Evolutionary conservation across 2,888 invertebrate genomes (phyloP).

Genomic region (Xylota segnis): DNA sequence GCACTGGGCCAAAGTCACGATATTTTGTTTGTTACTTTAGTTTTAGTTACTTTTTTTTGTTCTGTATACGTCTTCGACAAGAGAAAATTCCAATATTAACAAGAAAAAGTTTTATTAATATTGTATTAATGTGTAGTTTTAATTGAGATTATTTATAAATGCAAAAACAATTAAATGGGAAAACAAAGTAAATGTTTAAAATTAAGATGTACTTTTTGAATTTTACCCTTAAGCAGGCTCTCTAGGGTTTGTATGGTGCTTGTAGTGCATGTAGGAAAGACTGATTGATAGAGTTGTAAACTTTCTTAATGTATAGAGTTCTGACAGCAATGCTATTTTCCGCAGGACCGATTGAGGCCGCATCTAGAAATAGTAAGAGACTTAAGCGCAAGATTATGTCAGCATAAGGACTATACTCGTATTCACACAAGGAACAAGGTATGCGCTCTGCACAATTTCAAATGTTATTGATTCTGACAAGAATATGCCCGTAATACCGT

Average conservation of each 20-base stretch:
- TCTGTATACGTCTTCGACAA: background rate
- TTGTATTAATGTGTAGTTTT: conserved; percentile 57
- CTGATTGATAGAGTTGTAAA: too few species aligned
- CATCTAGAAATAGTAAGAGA: too few species aligned
- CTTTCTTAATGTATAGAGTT: too few species aligned
- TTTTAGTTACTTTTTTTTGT: conserved; percentile 27
- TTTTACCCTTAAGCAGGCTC: background rate
- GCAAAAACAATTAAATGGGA: conserved; percentile 51
- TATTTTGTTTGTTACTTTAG: conserved; percentile 44
- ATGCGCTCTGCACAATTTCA: too few species aligned
- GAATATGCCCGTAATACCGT: too few species aligned
- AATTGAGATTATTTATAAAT: conserved; percentile 58
- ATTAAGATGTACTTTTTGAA: background rate
- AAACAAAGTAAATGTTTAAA: conserved; percentile 46
- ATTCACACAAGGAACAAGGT: too few species aligned
- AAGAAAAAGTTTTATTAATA: conserved; percentile 27
- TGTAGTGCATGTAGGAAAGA: too few species aligned
- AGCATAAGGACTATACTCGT: too few species aligned
- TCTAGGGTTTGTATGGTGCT: background rate
- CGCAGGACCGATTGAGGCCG: too few species aligned
- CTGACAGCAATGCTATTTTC: too few species aligned
- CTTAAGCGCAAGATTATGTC: too few species aligned
- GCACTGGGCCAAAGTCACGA: conserved; percentile 17
- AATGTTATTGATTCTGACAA: too few species aligned
- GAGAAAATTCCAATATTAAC: conserved; percentile 15